A percentile compares a stretch with the other conserved stretches of the same genome.
Evolutionary conservation across 2,797 vertebrate genomes (phyloP).

Genomic region (Eupleurogrammus muticus): DNA sequence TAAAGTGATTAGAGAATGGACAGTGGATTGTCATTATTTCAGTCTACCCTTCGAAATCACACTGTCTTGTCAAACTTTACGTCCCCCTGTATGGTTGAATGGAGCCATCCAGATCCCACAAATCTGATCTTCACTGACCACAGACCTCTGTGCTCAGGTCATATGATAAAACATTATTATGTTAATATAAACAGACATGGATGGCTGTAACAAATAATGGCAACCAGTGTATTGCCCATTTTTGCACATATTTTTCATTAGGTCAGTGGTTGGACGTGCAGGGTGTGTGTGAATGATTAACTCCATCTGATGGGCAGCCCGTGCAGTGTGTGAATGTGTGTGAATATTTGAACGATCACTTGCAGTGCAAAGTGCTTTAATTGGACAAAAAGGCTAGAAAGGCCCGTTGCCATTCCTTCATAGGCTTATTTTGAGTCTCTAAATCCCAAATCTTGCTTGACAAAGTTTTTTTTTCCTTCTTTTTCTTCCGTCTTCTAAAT

Average conservation of each 20-base stretch:
- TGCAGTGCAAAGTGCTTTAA: too few relatives aligned
- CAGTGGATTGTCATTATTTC: constrained; percentile 1
- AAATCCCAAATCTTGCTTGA: too few relatives aligned
- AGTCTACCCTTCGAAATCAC: constrained; percentile 7
- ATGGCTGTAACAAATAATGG: constrained; percentile 14
- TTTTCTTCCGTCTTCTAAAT: constrained; percentile 29
- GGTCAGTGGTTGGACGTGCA: too few relatives aligned
- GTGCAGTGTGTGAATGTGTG: too few relatives aligned
- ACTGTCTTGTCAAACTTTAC: constrained; percentile 22
- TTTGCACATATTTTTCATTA: background rate
- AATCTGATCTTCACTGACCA: constrained; percentile 21
- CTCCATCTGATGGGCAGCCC: too few relatives aligned
- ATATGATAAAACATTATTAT: constrained; percentile 21
- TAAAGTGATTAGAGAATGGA: background rate
- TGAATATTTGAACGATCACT: too few relatives aligned
- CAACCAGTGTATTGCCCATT: constrained; percentile 10
- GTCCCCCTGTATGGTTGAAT: constrained; percentile 20
- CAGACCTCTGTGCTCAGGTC: constrained; percentile 8
- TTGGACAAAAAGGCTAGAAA: too few relatives aligned
- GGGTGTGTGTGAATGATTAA: too few relatives aligned
- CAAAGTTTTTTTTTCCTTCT: background rate
- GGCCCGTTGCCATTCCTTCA: too few relatives aligned
- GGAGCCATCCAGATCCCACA: background rate
- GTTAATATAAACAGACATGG: background rate
- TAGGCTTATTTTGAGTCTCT: background rate